A percentile compares a stretch with the other conserved stretches of the same genome.
phyloP scores from a whole-genome alignment of 92 coral and sea anemone species.

The Montipora capitata region DNA sequence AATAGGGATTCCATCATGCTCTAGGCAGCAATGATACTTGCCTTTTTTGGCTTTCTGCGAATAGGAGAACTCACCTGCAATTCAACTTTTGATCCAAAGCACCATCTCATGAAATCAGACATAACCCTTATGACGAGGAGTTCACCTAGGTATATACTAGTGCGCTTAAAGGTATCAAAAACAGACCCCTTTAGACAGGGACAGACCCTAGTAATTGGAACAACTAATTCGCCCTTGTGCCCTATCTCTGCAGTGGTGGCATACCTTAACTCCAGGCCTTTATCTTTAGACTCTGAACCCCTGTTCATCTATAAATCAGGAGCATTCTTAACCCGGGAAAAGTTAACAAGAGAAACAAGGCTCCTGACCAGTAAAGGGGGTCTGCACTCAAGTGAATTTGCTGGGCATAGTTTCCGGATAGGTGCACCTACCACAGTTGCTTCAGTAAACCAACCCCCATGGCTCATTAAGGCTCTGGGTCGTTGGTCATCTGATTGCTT shows the following conservation, averaged over 20 bases:
- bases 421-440: constrained; percentile 23
- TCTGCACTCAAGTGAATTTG: constrained; percentile 41
- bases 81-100: no score
- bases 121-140: constrained; percentile 8
- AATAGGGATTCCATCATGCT: no score
- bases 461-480: constrained; percentile 61
- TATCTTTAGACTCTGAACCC: no score
- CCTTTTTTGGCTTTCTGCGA: no score
- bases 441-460: constrained; percentile 34
- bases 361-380: constrained; percentile 26
- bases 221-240: no score
- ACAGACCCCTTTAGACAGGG: no score
- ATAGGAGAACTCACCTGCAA: no score
- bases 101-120: constrained; percentile 8
- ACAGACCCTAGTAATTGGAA: background rate
- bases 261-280: no score
- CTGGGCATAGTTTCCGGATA: constrained; percentile 25
- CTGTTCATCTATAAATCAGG: no score
- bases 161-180: background rate
- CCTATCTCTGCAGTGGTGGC: no score
- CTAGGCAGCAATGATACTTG: no score
- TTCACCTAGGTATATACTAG: constrained; percentile 2
- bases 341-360: constrained; percentile 44
- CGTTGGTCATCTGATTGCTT: no score
- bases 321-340: constrained; percentile 41